Conservation (phyloP, 2,797 vertebrate species). For the Streptopelia turtur region DNA sequence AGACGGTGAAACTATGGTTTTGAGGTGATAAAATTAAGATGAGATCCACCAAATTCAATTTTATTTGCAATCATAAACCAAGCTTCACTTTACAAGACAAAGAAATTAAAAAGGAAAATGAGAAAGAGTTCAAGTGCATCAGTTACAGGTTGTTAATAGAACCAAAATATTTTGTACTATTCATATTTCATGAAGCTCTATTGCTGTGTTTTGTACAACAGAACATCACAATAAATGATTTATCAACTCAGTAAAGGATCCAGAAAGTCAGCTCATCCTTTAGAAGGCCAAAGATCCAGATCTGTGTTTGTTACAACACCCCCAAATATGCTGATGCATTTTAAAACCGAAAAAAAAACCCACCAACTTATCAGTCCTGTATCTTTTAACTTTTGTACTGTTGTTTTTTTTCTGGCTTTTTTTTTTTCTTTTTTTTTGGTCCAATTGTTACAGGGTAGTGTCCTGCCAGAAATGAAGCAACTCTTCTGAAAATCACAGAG, state of each 20-base stretch:
- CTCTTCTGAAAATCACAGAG: conserved; percentile 2
- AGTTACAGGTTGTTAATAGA: conserved; percentile 71
- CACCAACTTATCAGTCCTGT: background rate
- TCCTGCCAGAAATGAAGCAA: conserved; percentile 1
- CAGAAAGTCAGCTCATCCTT: conserved; percentile 63
- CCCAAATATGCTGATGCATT: background rate
- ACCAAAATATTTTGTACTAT: conserved; percentile 70
- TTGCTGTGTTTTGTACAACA: conserved; percentile 75
- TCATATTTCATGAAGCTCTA: conserved; percentile 80
- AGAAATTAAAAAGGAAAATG: conserved; percentile 68
- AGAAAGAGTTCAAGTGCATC: conserved; percentile 67
- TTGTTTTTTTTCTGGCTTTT: no score
- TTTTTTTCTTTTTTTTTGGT: background rate
- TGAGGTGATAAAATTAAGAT: conserved; percentile 50
- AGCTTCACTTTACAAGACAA: conserved; percentile 60
- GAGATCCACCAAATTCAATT: conserved; percentile 60
- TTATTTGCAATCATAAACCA: conserved; percentile 70
- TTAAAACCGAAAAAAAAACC: background rate
- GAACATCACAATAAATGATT: conserved; percentile 77
- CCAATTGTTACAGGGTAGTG: background rate
- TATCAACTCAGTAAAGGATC: conserved; percentile 49
- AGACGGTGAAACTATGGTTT: conserved; percentile 35
- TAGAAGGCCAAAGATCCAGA: conserved; percentile 18
- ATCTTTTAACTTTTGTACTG: no score
- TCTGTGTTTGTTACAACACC: background rate